Conservation (phyloP, 2,888 invertebrate genomes). For the Cerceris ruficornis region DNA sequence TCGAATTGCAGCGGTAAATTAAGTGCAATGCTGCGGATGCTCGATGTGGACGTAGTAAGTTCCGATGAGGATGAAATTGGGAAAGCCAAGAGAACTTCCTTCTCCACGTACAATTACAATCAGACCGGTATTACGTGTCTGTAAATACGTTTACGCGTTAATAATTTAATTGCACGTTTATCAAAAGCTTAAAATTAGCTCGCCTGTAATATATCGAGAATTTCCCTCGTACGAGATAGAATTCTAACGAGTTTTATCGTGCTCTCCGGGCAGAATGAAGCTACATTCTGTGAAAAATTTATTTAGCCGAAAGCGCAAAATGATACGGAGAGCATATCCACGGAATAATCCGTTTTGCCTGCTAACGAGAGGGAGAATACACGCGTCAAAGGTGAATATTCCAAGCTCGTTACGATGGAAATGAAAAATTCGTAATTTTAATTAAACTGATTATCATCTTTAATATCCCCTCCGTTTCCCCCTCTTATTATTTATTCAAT, state of each 20-base stretch:
- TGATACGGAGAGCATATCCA: background rate
- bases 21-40: conserved; percentile 16
- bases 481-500: background rate
- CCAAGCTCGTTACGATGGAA: background rate
- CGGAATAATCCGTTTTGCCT: background rate
- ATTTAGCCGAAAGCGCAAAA: background rate
- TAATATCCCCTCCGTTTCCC: background rate
- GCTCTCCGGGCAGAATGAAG: background rate
- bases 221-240: no score
- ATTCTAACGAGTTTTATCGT: background rate
- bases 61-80: background rate
- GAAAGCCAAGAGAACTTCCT: background rate
- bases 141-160: no score
- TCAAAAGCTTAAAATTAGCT: no score
- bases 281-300: background rate
- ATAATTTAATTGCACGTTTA: no score
- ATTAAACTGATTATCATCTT: background rate
- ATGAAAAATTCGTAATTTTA: background rate
- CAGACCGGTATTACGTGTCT: no score
- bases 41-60: background rate
- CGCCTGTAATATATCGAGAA: no score
- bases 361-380: background rate
- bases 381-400: background rate
- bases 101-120: background rate
- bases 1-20: conserved; percentile 16